phyloP scores from a whole-genome alignment of 2,797 vertebrate genomes.

The Adrianichthys oophorus region DNA sequence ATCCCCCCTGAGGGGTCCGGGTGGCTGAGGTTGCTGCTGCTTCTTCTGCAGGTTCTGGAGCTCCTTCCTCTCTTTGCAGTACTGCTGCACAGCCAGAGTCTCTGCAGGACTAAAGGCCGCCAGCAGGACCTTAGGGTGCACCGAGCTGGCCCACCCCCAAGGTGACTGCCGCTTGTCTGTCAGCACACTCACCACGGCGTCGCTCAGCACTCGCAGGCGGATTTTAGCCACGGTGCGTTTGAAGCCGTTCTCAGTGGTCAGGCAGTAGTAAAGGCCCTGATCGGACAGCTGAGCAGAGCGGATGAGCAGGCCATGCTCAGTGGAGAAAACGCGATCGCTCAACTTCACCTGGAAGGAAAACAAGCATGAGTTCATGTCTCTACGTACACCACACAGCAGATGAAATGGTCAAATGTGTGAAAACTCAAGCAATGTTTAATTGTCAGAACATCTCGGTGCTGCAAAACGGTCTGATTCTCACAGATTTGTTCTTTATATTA shows the following conservation, averaged over 20 bases:
- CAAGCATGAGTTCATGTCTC: too few relatives aligned
- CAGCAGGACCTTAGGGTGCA: slow-evolving; percentile 88
- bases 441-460: too few relatives aligned
- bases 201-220: slow-evolving; percentile 88
- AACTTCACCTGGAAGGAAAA: slow-evolving; percentile 85
- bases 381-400: too few relatives aligned
- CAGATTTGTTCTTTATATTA: too few relatives aligned
- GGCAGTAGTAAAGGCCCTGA: slow-evolving; percentile 94
- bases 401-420: too few relatives aligned
- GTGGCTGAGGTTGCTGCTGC: slow-evolving; percentile 70
- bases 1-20: slow-evolving; percentile 84
- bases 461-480: too few relatives aligned
- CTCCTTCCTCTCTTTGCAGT: slow-evolving; percentile 93
- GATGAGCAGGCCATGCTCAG: slow-evolving; percentile 92
- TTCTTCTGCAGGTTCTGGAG: slow-evolving; percentile 77
- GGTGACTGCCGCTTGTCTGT: slow-evolving; percentile 88
- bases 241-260: slow-evolving; percentile 93
- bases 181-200: slow-evolving; percentile 84
- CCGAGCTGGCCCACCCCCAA: slow-evolving; percentile 85
- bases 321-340: slow-evolving; percentile 89
- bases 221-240: slow-evolving; percentile 96
- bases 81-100: slow-evolving; percentile 91
- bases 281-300: slow-evolving; percentile 88
- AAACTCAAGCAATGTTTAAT: too few relatives aligned
- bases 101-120: slow-evolving; percentile 88